Base-by-base conservation (phyloP, 2,888 invertebrate species). In the Molorchus minor region DNA sequence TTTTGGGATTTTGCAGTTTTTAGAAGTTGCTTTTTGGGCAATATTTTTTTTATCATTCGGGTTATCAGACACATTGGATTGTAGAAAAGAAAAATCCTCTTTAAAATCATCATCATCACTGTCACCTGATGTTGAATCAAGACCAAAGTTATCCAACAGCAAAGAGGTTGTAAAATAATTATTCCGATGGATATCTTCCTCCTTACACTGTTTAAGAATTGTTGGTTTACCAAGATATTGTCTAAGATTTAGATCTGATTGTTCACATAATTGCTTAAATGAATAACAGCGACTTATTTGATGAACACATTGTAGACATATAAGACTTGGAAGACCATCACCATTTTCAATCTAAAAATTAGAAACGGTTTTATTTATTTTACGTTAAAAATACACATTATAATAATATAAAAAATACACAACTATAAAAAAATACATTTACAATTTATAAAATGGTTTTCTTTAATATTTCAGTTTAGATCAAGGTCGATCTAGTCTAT, bases 241-340 rank as follows among this genome's bases (percentile, higher is more conserved):
- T 33, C 81, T 73, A 10, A 83, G 72, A 60, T 78, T 82, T 21
- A 73, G 61, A 62, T 83, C 82, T 0, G 83, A 82, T 56, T 80
- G 80, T 71, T 82, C 81, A 67, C 82, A 83, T 30, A 82, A 73
- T 71, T 82, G 79, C 71, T 82, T 82, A 67, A 84, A 84, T 3
- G 82, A 77, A 68, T 78, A 82, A 10, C 81, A 81, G 53, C 80
- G 75, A 64, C 79, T 81, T 30, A 82, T 80, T 75, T 83, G 81
- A 51, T 82, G 77, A 35, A 80, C 77, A 65, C 84, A 84, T 65
- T 82, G 81, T 16, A 82, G 66, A 61, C 84, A 84, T 35, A 84
- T 75, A 21, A 79, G 72, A 17, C 76, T 71, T 7, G 84, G 84
- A 13, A 83, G 72, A 25, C 83, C 84, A 72, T 84, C 73, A 1